Base-by-base conservation (phyloP, 2,888 invertebrate species). In the Trachelus troglodyta region DNA sequence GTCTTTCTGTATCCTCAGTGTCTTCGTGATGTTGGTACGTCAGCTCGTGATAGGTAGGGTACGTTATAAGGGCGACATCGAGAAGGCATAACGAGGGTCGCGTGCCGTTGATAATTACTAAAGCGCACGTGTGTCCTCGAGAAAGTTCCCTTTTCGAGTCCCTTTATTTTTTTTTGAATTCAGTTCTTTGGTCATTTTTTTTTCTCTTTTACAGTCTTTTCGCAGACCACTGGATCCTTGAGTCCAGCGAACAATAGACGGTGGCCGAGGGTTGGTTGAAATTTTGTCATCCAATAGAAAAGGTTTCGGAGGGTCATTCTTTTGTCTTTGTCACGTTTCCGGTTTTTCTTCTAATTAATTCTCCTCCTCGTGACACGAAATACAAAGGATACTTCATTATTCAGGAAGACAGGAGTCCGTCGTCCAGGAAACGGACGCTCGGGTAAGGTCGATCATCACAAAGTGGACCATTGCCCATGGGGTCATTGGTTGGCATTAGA, bases 71-170 rank as follows among this genome's bases (percentile, higher is more conserved):
- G 15, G 56, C 56, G 23, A 56, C 56, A 56, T 56, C 9, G 23
- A 56, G 23, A 56, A 56, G 56, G 56, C 56, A 76, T 74, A 78
- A 81, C 78, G 76, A 74, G 75, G 76, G 77, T 80, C 81, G 81
- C 80, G 76, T 83, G 78, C 74, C 79, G 37, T 33, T 23, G 33
- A 78, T 81, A 81, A 85, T 85, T 79, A 76, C 69, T 73, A n/a
- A 30, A 34, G 71, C 71, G 34, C 71, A 71, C 77, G 77, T 77
- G 77, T 68, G 34, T 74, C 34, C 76, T 80, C 76, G 34, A 78
- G 76, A n/a, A n/a, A 71, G 12, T 30, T 34, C 31, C 71, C 71
- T 34, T 34, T 71, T 71, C 30, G 69, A 69, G 31, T 33, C 4
- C 3, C 6, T 71, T 31, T 9, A 4, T 37, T 37, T 37, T 0